Base-by-base conservation (phyloP, 2,888 invertebrate genomes). In the Xestia xanthographa region DNA sequence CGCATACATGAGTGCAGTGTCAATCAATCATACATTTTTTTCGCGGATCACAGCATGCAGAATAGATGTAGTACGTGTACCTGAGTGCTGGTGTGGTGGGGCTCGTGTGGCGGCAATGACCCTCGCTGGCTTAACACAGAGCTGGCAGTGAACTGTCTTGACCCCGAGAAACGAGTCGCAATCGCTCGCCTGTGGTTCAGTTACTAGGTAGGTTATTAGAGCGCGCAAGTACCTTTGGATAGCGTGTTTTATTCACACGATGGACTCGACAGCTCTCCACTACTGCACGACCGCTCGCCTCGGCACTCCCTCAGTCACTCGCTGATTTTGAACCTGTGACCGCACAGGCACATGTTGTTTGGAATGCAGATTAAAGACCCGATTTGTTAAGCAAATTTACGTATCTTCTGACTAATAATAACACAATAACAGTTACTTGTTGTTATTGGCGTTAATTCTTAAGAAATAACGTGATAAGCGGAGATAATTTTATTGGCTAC, bases 71-170 rank as follows among this genome's bases (percentile, higher is more conserved):
- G 69, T 66, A 70, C 43, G 14, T 76, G 79, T 89, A 89, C 89
- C 92, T 92, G 90, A 90, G 90, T 90, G 87, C 86, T 87, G 83
- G 73, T 82, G 83, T 87, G 83, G 73, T 82, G 83, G 86, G 87
- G 78, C 89, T 88, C 80, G 79, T 84, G 87, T 87, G 92, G 89
- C 92, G 88, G 79, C 85, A 93, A 92, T 93, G 93, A 93, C 91
- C 93, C 89, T 85, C 88, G 88, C 84, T 87, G 86, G 80, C 84
- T 88, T 87, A 84, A 82, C 89, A 87, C 85, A 85, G 78, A 84
- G 87, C 90, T 91, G 92, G 88, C 91, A 91, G 91, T 94, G 94
- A 95, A 92, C 94, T 91, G 91, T 90, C 89, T 90, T 91, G 93
- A 92, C 92, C 92, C 89, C 91, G 84, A 86, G 86, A 80, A 80